A percentile compares a stretch with the other conserved stretches of the same genome.
phyloP scores from a whole-genome alignment of 2,888 invertebrate genomes.

The Oscheius myriophilus region DNA sequence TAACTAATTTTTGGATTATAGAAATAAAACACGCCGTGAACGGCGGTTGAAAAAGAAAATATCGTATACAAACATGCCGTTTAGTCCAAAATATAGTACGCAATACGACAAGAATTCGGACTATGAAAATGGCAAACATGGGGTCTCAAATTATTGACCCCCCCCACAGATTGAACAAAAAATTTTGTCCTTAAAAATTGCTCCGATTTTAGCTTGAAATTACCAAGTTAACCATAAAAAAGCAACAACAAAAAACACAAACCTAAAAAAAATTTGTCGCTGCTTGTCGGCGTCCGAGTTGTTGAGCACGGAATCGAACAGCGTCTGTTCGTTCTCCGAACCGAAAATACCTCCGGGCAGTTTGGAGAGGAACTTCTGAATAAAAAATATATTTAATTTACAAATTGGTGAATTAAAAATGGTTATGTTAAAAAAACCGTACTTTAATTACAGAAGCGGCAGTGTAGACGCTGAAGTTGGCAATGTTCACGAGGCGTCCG shows the following conservation, averaged over 20 bases:
- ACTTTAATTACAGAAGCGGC: slow-evolving; percentile 76
- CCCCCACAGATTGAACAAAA: too few relatives aligned
- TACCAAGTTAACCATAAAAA: too few relatives aligned
- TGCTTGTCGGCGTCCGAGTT: slow-evolving; percentile 80
- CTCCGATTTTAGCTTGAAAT: too few relatives aligned
- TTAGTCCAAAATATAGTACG: too few relatives aligned
- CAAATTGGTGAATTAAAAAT: background rate
- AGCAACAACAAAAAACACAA: slow-evolving; percentile 32
- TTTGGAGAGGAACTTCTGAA: slow-evolving; percentile 89
- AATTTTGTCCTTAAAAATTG: too few relatives aligned
- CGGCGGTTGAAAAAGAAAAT: too few relatives aligned
- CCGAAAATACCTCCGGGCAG: slow-evolving; percentile 96
- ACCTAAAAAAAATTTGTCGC: slow-evolving; percentile 91
- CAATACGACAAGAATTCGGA: too few relatives aligned
- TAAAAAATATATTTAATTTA: background rate
- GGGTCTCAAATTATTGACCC: too few relatives aligned
- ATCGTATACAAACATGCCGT: too few relatives aligned
- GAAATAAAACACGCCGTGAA: too few relatives aligned
- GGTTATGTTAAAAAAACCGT: background rate
- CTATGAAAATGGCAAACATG: too few relatives aligned
- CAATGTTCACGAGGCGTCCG: slow-evolving; percentile 70
- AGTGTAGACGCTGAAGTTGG: slow-evolving; percentile 93
- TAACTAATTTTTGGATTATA: too few relatives aligned
- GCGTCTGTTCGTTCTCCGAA: slow-evolving; percentile 85
- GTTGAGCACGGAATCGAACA: slow-evolving; percentile 87